Percentiles rank a stretch among this genome's conserved stretches.
Evolutionary conservation across 1,140 invertebrate species (phyloP).

Genomic region (Micrasema minimum): DNA sequence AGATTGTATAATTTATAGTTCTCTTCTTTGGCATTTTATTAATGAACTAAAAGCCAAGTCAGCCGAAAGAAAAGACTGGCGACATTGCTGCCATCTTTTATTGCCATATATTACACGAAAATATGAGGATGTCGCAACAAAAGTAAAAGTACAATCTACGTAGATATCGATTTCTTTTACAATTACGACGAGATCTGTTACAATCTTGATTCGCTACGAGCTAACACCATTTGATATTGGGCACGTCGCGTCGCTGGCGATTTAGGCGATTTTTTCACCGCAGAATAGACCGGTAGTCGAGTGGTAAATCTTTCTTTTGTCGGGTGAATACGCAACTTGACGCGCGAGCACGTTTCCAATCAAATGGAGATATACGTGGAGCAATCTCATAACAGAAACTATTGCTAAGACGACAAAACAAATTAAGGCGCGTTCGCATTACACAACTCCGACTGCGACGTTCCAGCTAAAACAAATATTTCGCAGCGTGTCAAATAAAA

Average conservation of each 20-base stretch:
- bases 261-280: too few species aligned
- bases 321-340: slow-evolving; percentile 25
- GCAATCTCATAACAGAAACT: slow-evolving; percentile 36
- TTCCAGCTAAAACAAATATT: too few species aligned
- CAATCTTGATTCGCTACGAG: slow-evolving; percentile 11
- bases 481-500: too few species aligned
- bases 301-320: slow-evolving; percentile 8
- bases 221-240: neutral
- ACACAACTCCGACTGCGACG: too few species aligned
- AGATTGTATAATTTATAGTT: too few species aligned
- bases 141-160: neutral
- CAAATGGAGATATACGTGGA: slow-evolving; percentile 28
- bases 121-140: neutral
- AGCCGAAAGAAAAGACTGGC: too few species aligned
- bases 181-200: slow-evolving; percentile 3
- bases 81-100: too few species aligned
- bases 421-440: slow-evolving; percentile 34
- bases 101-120: too few species aligned
- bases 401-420: slow-evolving; percentile 35
- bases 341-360: slow-evolving; percentile 36
- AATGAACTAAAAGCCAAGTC: too few species aligned
- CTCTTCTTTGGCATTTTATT: too few species aligned
- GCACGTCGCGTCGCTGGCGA: slow-evolving; percentile 3
- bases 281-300: slow-evolving; percentile 23
- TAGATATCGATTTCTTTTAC: neutral